These are phyloP conservation scores for Achlya flavicornis DNA, from an alignment of 2,888 invertebrate species.

Conservation along the genomic window DNA sequence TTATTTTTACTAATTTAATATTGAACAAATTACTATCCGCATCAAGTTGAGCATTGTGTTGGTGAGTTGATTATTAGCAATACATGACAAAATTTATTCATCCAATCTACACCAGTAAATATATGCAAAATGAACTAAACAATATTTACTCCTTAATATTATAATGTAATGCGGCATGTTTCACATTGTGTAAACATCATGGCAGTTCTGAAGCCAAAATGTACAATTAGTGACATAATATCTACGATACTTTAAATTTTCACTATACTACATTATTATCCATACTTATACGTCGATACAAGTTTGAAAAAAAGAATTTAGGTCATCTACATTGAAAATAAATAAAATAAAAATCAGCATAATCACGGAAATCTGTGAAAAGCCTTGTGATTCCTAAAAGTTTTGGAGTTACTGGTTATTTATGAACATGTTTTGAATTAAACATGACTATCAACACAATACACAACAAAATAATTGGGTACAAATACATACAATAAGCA, in stretches of 20 bases:
- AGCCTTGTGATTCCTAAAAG: neutral
- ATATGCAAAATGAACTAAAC: constrained; percentile 17
- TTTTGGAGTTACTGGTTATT: neutral
- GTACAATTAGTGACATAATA: neutral
- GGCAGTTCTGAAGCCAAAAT: neutral
- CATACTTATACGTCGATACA: neutral
- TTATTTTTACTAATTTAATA: constrained; percentile 58
- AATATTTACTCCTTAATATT: neutral
- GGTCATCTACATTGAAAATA: neutral
- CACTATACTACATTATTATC: neutral
- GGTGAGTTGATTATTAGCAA: constrained; percentile 33
- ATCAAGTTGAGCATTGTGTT: constrained; percentile 60
- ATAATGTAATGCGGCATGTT: too few species aligned
- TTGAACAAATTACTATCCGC: constrained; percentile 45
- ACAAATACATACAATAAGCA: neutral
- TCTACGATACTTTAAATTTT: neutral
- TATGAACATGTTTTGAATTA: neutral
- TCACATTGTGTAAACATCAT: neutral
- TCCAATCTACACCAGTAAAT: constrained; percentile 15
- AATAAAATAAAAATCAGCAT: neutral
- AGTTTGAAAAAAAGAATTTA: neutral
- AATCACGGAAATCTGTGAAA: neutral
- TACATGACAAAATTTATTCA: constrained; percentile 12
- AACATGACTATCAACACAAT: neutral
- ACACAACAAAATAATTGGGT: neutral